Evolutionary conservation across 2,797 vertebrate species (phyloP).

Genomic region (Sebastes diaconus): DNA sequence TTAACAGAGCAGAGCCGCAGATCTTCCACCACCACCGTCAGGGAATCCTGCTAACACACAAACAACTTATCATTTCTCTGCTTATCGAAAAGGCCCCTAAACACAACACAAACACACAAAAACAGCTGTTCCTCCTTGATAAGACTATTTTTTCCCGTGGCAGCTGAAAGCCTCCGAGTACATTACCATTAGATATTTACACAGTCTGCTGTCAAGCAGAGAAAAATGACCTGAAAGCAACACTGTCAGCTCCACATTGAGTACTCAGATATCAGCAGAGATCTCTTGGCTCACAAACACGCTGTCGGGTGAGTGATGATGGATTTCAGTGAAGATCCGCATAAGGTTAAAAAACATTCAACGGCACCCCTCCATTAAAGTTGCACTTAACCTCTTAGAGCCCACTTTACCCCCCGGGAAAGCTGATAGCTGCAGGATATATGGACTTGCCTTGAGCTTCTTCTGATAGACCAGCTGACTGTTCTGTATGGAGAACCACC

Average conservation of each 20-base stretch:
- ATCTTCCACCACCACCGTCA: constrained; percentile 97
- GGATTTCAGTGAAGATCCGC: constrained; percentile 14
- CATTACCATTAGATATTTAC: constrained; percentile 8
- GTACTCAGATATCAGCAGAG: constrained; percentile 1
- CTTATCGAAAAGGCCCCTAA: not conserved
- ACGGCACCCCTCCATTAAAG: not conserved
- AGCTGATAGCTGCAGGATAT: not conserved
- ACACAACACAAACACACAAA: not conserved
- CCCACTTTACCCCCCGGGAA: not conserved
- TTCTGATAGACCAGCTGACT: constrained; percentile 99
- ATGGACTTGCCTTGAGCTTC: constrained; percentile 89
- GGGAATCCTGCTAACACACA: constrained; percentile 84
- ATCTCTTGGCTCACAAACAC: not conserved
- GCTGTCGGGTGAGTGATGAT: not conserved
- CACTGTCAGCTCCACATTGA: not conserved
- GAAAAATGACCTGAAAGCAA: constrained; percentile 21
- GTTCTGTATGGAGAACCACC: constrained; percentile 99
- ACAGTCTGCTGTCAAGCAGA: not conserved
- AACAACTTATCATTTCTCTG: not conserved
- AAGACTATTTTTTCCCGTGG: not conserved
- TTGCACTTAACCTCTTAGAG: constrained; percentile 55
- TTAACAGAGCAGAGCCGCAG: constrained; percentile 95
- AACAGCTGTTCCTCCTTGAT: constrained; percentile 4
- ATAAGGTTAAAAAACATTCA: constrained; percentile 5
- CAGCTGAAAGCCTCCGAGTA: not conserved